phyloP scores from a whole-genome alignment of 2,888 invertebrate species.

The Sarcophaga rosellei region DNA sequence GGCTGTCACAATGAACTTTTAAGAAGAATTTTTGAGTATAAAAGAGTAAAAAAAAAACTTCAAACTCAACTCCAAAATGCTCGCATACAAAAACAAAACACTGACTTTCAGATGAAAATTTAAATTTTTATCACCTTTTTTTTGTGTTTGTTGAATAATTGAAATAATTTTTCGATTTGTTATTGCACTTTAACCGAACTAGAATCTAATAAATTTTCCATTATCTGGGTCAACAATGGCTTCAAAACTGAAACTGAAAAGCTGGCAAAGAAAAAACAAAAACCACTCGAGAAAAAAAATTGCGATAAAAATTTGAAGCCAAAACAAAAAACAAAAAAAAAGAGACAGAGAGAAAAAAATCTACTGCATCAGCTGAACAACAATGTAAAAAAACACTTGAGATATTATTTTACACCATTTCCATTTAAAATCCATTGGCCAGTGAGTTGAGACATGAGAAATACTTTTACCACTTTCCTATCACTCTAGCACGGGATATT shows the following conservation, averaged over 20 bases:
- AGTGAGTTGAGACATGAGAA: too few relatives aligned
- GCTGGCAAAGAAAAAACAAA: constrained; percentile 9
- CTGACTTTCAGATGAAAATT: constrained; percentile 2
- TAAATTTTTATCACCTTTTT: constrained; percentile 39
- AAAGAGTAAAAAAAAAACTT: too few relatives aligned
- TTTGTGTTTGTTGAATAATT: too few relatives aligned
- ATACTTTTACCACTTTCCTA: too few relatives aligned
- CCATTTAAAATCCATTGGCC: not conserved
- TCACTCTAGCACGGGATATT: too few relatives aligned
- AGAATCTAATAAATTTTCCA: constrained; percentile 66
- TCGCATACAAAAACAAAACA: constrained; percentile 1
- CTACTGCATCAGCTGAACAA: constrained; percentile 39
- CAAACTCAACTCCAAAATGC: not conserved
- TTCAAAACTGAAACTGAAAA: constrained; percentile 35
- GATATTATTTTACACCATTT: constrained; percentile 21
- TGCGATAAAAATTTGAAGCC: constrained; percentile 14
- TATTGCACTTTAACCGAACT: constrained; percentile 35
- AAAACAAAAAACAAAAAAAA: too few relatives aligned
- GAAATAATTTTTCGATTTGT: not conserved
- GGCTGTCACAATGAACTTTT: not conserved
- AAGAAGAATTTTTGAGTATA: too few relatives aligned
- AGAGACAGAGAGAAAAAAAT: constrained; percentile 14
- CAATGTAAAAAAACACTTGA: constrained; percentile 52
- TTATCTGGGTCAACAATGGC: constrained; percentile 67
- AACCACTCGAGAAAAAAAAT: constrained; percentile 7